Conservation (phyloP, 2,797 vertebrate species). For the Crenuchus spilurus region DNA sequence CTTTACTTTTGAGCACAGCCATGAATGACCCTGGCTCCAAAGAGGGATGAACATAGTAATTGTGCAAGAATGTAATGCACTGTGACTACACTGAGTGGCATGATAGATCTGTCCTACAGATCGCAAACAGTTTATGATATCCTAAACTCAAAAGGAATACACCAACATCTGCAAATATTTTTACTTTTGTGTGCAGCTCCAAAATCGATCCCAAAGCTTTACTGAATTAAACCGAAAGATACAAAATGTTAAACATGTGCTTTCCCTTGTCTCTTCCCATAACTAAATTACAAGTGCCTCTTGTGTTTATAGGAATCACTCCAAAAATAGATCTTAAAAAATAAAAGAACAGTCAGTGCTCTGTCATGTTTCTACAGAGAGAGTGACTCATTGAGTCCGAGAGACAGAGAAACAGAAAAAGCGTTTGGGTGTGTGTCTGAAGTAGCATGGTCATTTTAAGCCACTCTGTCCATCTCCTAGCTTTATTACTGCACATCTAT, state of each 20-base stretch:
- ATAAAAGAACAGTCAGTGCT: neutral
- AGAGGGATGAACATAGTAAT: no score
- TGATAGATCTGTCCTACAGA: no score
- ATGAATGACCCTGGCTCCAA: no score
- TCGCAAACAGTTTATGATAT: no score
- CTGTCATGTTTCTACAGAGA: slow-evolving; percentile 19
- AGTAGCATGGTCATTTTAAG: slow-evolving; percentile 3
- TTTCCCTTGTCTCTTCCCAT: neutral
- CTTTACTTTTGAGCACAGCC: no score
- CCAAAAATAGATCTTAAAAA: slow-evolving; percentile 10
- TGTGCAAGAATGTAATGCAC: no score
- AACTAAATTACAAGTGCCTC: neutral
- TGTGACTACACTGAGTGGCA: no score
- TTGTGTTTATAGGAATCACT: slow-evolving; percentile 12
- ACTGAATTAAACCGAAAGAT: neutral
- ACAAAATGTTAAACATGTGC: neutral
- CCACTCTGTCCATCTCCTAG: neutral
- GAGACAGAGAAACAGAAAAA: neutral
- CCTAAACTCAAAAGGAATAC: neutral
- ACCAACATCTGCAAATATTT: neutral
- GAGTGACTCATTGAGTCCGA: slow-evolving; percentile 39
- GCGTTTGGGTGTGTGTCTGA: neutral
- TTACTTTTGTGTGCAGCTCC: neutral
- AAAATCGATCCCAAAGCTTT: neutral
- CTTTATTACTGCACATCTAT: neutral